Base-by-base conservation (phyloP, 2,888 invertebrate genomes). In the Escarpia spicata region DNA sequence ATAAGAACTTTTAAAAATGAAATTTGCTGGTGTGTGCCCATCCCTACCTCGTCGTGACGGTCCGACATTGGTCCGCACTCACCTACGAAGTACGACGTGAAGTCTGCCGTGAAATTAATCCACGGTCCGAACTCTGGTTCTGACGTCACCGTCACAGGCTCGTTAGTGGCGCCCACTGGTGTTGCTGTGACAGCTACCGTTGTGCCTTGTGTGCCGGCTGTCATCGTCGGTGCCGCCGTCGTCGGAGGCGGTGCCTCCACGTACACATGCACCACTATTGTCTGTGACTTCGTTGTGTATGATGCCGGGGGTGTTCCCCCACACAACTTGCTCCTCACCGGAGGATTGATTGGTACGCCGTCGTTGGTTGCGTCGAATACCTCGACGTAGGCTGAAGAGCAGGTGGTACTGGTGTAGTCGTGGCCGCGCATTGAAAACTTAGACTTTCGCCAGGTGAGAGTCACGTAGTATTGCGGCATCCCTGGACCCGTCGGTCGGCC, bases 81-180 rank as follows among this genome's bases (percentile, higher is more conserved):
- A 93, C 94, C 93, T 45, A 91, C 43, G 43, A 93, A 93, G 92
- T 94, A 94, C 3, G 93, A 93, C 4, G 94, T 94, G 93, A 94
- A 94, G 60, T 94, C 94, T 2, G 92, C 93, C 26, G 91, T 91
- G 90, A 94, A 94, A 60, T 93, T 92, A 43, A 93, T 58, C 43
- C 90, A 92, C 19, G 93, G 93, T 75, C 93, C 93, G 26, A 91
- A 90, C n/a, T n/a, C 45, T 91, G 31, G 91, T 90, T 12, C 52
- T 92, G 15, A 6, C 31, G 90, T 58, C 44, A 43, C 12, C 75
- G n/a, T 52, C 52, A 10, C 75, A 15, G 19, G 37, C 4, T 58
- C 60, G 26, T 0, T n/a, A 3, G 92, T 60, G 10, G 43, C 43
- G 10, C 43, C 43, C 37, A 52, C 37, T 43, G 31, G 12, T 43